A percentile compares a stretch with the other conserved stretches of the same genome.
Conservation (phyloP, 2,113 vertebrate genomes). For the Chloroceryle aenea region DNA sequence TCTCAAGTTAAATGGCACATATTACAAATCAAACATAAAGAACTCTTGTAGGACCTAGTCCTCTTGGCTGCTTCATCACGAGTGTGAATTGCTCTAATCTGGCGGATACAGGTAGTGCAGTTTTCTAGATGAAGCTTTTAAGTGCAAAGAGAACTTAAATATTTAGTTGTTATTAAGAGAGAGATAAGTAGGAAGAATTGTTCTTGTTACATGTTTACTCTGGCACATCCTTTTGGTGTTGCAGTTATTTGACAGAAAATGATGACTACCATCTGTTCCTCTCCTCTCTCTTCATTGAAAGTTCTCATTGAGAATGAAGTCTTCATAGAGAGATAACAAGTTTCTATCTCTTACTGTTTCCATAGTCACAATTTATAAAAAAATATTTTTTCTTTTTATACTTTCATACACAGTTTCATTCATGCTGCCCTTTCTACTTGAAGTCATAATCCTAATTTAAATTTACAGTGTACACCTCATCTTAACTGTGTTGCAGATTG, state of each 20-base stretch:
- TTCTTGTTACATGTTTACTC: constrained; percentile 56
- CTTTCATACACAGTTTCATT: not conserved
- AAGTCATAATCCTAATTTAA: not conserved
- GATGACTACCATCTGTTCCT: constrained; percentile 63
- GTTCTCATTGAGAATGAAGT: not conserved
- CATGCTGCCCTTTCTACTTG: not conserved
- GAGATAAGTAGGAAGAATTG: constrained; percentile 28
- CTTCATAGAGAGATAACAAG: not conserved
- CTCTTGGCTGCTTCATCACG: not conserved
- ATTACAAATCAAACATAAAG: not conserved
- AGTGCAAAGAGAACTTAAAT: not conserved
- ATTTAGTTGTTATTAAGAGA: constrained; percentile 18
- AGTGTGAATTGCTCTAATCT: not conserved
- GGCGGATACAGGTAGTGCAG: not conserved
- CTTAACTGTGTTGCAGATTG: not conserved
- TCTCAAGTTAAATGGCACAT: not conserved
- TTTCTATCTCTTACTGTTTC: constrained; percentile 27
- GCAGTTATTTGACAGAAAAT: constrained; percentile 59
- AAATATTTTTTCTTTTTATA: not conserved
- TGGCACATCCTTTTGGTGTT: constrained; percentile 61
- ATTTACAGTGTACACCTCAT: not conserved
- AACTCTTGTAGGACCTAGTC: not conserved
- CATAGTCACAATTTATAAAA: constrained; percentile 14
- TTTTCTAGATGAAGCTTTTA: not conserved
- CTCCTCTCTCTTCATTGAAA: not conserved